Evolutionary conservation across 1,140 invertebrate genomes (phyloP), one percentile per base, ranked within the genome.

Genomic region (Pseudachorutes palmiensis): DNA sequence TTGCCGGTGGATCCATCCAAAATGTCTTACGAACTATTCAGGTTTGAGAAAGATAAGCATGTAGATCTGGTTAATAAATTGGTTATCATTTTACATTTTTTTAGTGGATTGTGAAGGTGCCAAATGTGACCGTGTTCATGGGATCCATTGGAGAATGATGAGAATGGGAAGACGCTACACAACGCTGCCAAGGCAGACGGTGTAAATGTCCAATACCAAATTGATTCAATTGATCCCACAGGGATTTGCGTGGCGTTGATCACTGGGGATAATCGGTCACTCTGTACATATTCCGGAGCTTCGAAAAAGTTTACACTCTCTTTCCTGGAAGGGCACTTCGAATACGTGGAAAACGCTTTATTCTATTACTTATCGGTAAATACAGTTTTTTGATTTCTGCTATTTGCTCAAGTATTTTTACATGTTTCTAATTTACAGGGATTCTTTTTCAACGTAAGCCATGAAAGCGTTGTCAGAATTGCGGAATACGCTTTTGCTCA

Each of bases 381-480:
- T 45, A 30, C 29, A 58, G 36, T 65, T 16, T 14, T 29, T 2
- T 55, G 19, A 9, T 9, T 3, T 3, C n/a, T 14, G 5, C 2
- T 62, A 36, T 51, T 64, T 16, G 33, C 22, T 64, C 22, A 59
- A 9, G 1, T 1, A 26, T 55, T 63, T 9, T 1, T 45, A 58
- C 65, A 62, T 65, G 26, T 65, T n/a, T n/a, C n/a, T n/a, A n/a
- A n/a, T 64, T 26, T 69, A 51, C 78, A 98, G 95, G 92, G 94
- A 66, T 99, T 96, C 81, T 97, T 98, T 77, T 80, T 98, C 63
- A 97, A 94, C 45, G 95, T 98, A 1, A 95, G 89, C 76, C 89
- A 91, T 14, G 85, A 88, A 68, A 87, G 91, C 3, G 92, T 97
- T 70, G 79, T 93, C 77, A 81, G 84, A 74, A 82, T 98, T 5